A percentile compares a stretch with the other conserved stretches of the same genome.
These are phyloP conservation scores for Heliothis virescens DNA, from an alignment of 1,140 invertebrate genomes.

Conservation along the genomic window DNA sequence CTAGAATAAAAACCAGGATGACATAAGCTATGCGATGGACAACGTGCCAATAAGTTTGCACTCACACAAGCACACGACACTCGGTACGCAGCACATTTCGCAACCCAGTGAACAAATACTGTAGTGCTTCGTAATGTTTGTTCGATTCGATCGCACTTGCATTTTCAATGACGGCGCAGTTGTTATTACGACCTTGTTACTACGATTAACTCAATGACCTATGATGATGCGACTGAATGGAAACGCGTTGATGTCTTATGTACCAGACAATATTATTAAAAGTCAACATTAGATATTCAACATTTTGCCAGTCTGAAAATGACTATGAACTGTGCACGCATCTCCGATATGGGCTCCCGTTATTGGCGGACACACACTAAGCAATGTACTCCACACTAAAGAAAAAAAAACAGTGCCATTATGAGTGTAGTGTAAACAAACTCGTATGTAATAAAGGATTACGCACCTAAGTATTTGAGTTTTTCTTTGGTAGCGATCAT, in stretches of 20 bases:
- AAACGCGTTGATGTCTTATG: slow-evolving; percentile 73
- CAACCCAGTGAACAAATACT: slow-evolving; percentile 64
- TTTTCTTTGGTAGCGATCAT: slow-evolving; percentile 93
- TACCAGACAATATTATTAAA: slow-evolving; percentile 56
- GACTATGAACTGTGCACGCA: slow-evolving; percentile 60
- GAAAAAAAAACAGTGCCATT: slow-evolving; percentile 73
- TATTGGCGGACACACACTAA: slow-evolving; percentile 82
- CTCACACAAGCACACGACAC: slow-evolving; percentile 72
- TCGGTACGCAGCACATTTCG: slow-evolving; percentile 58
- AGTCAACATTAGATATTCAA: slow-evolving; percentile 50
- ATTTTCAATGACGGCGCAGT: slow-evolving; percentile 71
- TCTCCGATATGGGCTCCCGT: slow-evolving; percentile 68
- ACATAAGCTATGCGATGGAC: slow-evolving; percentile 63
- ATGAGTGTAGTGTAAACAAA: slow-evolving; percentile 57
- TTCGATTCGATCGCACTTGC: slow-evolving; percentile 53
- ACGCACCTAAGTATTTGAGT: slow-evolving; percentile 91
- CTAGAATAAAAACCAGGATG: slow-evolving; percentile 76
- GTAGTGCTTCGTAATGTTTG: slow-evolving; percentile 51
- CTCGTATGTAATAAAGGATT: slow-evolving; percentile 57
- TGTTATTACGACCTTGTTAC: slow-evolving; percentile 61
- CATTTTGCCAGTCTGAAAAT: slow-evolving; percentile 47
- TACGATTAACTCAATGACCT: slow-evolving; percentile 58
- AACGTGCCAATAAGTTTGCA: slow-evolving; percentile 58
- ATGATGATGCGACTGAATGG: slow-evolving; percentile 51
- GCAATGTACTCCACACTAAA: slow-evolving; percentile 74